Base-by-base conservation (phyloP, 2,797 vertebrate genomes). In the Chrysocyon brachyurus region DNA sequence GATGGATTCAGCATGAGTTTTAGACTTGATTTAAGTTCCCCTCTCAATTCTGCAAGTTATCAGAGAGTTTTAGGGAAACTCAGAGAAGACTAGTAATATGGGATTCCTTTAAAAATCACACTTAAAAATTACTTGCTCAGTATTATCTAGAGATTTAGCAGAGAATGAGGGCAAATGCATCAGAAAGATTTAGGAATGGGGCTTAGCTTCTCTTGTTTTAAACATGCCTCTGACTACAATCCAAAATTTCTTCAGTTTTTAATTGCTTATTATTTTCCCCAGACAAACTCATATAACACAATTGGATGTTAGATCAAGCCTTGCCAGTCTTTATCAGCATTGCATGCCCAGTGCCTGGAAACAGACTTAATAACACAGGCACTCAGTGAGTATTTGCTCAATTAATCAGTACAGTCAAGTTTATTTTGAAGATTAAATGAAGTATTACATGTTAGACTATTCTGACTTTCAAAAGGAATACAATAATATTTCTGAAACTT, bases 371-470 rank as follows among this genome's bases (percentile, higher is more conserved):
- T 49, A 83, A 28, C 17, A 1, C 8, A 46, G 17, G 12, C 17
- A 56, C 40, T 87, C 40, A 15, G 10, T 75, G 7, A 90, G 46
- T 14, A 70, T 36, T 89, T 77, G 12, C 22, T 57, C 31, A 94
- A 56, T 78, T 73, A 95, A 52, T 85, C 61, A 87, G 54, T 82
- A 5, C 56, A n/a, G 22, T 59, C 57, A 90, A 70, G 63, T 7
- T 96, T 68, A 93, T 63, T 93, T 31, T 56, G 36, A 87, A 96
- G n/a, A 78, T 79, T 85, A 94, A 57, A 87, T 57, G 5, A 96
- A 8, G 21, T 59, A 61, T n/a, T 63, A 33, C 40, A 28, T 8
- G 8, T 86, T 54, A 59, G 56, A 89, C 83, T 19, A 73, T 68
- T 56, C 63, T 96, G 36, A 87, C 28, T 52, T 68, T 52, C 0